Evolutionary conservation across 1,140 invertebrate species (phyloP), one percentile per base, ranked within the genome.

Genomic region (Aethina tumida): DNA sequence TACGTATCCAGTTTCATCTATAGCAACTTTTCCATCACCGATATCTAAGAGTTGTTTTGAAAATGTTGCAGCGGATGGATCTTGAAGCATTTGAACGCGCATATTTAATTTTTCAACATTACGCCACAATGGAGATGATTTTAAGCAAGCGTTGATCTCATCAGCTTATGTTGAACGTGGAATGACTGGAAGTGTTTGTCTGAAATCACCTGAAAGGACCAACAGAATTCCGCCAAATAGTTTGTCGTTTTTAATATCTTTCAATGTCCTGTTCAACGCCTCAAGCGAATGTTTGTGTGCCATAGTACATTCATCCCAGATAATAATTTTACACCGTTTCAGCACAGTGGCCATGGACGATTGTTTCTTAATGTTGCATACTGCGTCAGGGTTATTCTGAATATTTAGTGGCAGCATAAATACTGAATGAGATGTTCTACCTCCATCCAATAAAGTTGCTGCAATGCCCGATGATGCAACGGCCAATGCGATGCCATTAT

Each of bases 381-480:
- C 27, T 34, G 35, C 30, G 7, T 43, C 25, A 19, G 39, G 34
- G 14, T 38, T 43, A 26, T 17, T 46, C 10, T 47, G 35, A 47
- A 44, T 18, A 15, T 44, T 36, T 13, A 45, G 64, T 51, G 56
- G 53, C 36, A 62, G 39, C 41, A 60, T 61, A 29, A 60, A 53
- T 46, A 42, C 42, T 41, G 56, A 58, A 52, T 62, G 59, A 29
- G 55, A 53, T 34, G 56, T 61, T 50, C 48, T 35, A n/a, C 63
- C 66, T 42, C 58, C 62, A 22, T 52, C 43, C 14, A 69, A 29
- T 31, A 67, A 52, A 36, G 59, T 65, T 24, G 65, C 59, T 16
- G 64, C 64, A 41, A 69, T 68, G 20, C 64, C 63, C 15, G 56
- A 63, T n/a, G 58, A 66, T 20, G 65, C 65, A 10, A 64, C 38